Conservation (phyloP, 2,113 vertebrate species). For the Gadus macrocephalus region DNA sequence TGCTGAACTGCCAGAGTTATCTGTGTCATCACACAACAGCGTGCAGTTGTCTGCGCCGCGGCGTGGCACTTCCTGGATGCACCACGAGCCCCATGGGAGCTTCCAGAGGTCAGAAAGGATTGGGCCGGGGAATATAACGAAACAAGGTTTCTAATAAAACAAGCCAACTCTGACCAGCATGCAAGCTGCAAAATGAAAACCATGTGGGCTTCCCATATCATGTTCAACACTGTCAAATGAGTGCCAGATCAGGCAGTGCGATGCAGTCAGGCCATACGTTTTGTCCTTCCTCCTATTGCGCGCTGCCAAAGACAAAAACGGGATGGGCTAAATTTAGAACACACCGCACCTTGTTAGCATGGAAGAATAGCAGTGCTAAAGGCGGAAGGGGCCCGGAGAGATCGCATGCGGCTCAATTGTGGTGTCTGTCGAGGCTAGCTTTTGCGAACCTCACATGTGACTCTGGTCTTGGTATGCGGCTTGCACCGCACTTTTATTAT, state of each 20-base stretch:
- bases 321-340: conserved; percentile 49
- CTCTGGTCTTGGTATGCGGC: conserved; percentile 41
- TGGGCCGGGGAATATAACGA: conserved; percentile 70
- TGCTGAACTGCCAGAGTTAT: too few species aligned
- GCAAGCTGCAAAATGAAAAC: conserved; percentile 71
- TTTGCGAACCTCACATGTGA: conserved; percentile 27
- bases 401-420: too few species aligned
- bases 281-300: conserved; percentile 37
- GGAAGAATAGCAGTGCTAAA: conserved; percentile 34
- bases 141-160: conserved; percentile 80
- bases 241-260: conserved; percentile 59
- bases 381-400: conserved; percentile 27
- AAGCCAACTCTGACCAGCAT: conserved; percentile 71
- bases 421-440: too few species aligned
- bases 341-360: conserved; percentile 45
- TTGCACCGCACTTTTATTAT: conserved; percentile 21
- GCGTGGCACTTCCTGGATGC: conserved; percentile 54
- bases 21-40: too few species aligned
- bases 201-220: conserved; percentile 71
- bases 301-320: conserved; percentile 46
- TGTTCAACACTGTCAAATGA: conserved; percentile 77
- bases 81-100: conserved; percentile 69
- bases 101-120: conserved; percentile 71
- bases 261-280: conserved; percentile 42
- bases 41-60: conserved; percentile 21